phyloP scores from a whole-genome alignment of 2,797 vertebrate genomes.

The Cetoscarus ocellatus region DNA sequence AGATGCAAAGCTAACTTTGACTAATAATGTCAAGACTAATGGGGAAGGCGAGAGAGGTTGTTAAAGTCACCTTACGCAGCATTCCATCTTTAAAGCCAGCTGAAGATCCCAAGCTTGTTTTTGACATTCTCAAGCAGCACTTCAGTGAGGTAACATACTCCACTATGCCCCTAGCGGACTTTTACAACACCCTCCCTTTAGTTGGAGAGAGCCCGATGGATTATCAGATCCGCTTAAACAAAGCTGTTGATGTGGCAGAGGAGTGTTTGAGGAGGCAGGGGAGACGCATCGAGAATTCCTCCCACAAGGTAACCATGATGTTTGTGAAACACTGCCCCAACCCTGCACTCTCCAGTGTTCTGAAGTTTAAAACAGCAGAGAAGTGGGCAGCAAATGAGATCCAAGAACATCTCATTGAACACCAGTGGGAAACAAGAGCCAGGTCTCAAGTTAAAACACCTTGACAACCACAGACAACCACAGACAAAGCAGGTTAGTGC shows the following conservation, averaged over 20 bases:
- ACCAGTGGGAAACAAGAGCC: no score
- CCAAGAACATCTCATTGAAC: neutral
- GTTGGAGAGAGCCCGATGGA: neutral
- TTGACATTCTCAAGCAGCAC: neutral
- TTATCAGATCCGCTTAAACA: neutral
- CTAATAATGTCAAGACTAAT: slow-evolving; percentile 9
- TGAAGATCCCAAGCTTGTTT: neutral
- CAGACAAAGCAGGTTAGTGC: no score
- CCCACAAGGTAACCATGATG: neutral
- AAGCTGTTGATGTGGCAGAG: neutral
- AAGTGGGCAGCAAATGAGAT: neutral
- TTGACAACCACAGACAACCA: no score
- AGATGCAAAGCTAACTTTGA: no score
- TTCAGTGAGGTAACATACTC: neutral
- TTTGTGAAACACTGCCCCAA: neutral
- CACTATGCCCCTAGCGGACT: neutral
- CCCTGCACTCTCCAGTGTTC: neutral
- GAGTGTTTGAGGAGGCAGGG: neutral
- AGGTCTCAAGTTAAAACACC: no score
- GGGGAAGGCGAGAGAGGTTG: neutral
- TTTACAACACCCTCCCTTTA: neutral
- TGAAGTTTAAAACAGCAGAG: neutral
- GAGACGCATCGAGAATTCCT: neutral
- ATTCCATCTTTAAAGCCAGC: neutral
- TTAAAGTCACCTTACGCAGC: neutral